A percentile compares a stretch with the other conserved stretches of the same genome.
Evolutionary conservation across 30 jellyfish, hydroid and myxozoan genomes (phyloP).

Genomic region (Sanderia malayensis): DNA sequence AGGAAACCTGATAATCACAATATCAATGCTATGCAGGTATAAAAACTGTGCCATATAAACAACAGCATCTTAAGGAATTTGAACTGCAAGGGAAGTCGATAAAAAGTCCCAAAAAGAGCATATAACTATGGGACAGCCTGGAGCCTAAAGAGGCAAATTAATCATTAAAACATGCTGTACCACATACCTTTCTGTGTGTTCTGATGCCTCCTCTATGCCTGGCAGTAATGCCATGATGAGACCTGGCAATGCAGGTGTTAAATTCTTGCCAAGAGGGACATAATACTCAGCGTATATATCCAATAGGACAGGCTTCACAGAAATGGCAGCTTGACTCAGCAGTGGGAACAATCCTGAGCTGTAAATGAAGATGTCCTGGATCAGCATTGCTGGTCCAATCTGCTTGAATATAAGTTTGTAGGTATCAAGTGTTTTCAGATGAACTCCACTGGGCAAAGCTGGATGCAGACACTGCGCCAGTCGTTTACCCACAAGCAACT

Average conservation of each 20-base stretch:
- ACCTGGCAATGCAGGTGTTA: slow-evolving; percentile 88
- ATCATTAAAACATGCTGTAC: no score
- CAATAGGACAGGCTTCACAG: slow-evolving; percentile 84
- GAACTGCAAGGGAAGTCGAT: no score
- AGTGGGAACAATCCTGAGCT: slow-evolving; percentile 84
- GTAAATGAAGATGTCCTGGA: slow-evolving; percentile 78
- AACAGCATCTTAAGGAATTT: no score
- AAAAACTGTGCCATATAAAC: no score
- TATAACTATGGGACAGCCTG: no score
- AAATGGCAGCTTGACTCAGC: slow-evolving; percentile 86
- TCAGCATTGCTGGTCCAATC: slow-evolving; percentile 75
- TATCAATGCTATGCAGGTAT: no score
- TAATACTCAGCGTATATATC: slow-evolving; percentile 72
- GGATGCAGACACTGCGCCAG: slow-evolving; percentile 98
- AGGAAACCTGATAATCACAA: no score
- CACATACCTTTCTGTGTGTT: slow-evolving; percentile 81
- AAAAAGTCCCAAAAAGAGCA: no score
- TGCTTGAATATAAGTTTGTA: slow-evolving; percentile 71
- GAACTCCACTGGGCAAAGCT: slow-evolving; percentile 98
- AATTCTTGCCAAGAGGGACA: slow-evolving; percentile 70
- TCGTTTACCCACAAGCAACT: slow-evolving; percentile 87
- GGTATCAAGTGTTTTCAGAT: slow-evolving; percentile 85
- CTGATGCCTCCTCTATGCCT: slow-evolving; percentile 96
- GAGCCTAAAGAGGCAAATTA: no score
- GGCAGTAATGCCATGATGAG: slow-evolving; percentile 83